Evolutionary conservation across 2,888 invertebrate genomes (phyloP), one percentile per base, ranked within the genome.

Genomic region (Microplitis deprimator): DNA sequence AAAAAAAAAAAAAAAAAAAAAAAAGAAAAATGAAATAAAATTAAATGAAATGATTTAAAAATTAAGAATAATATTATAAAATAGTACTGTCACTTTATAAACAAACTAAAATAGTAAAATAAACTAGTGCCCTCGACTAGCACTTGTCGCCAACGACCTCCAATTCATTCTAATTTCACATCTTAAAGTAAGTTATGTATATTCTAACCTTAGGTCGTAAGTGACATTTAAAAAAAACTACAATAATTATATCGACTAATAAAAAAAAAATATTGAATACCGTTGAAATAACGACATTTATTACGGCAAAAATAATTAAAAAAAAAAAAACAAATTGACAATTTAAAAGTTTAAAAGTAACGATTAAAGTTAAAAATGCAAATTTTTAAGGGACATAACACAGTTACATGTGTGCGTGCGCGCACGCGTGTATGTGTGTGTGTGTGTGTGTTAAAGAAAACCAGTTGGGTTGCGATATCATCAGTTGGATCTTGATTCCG

Each of bases 131-230:
- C 71, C 76, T 76, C 71, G 78, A 72, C 64, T 68, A 75, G 71
- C 75, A 68, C 80, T 79, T 73, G 79, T 79, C 79, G 77, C 79
- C 77, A 82, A 80, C 75, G 78, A 82, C 74, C 79, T 79, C 78
- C 77, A 77, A 81, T 82, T 82, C 81, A 82, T 81, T 82, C 79
- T 81, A 82, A 82, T 82, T 82, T 77, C 76, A 80, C 77, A 76
- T 81, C 80, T 76, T 80, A 81, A 80, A 82, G 73, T 75, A 75
- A 29, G 39, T 61, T 29, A 77, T 72, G 50, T 70, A 38, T 68
- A 50, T 50, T 50, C 50, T 50, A 50, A 50, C 13, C 50, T 50
- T 50, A 50, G 50, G 50, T 13, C 50, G 50, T 50, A 73, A 77
- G 62, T 39, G 8, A 70, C 29, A 68, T 64, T 68, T 68, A 75